phyloP scores from a whole-genome alignment of 2,797 vertebrate species.

The Dromococcyx pavoninus region DNA sequence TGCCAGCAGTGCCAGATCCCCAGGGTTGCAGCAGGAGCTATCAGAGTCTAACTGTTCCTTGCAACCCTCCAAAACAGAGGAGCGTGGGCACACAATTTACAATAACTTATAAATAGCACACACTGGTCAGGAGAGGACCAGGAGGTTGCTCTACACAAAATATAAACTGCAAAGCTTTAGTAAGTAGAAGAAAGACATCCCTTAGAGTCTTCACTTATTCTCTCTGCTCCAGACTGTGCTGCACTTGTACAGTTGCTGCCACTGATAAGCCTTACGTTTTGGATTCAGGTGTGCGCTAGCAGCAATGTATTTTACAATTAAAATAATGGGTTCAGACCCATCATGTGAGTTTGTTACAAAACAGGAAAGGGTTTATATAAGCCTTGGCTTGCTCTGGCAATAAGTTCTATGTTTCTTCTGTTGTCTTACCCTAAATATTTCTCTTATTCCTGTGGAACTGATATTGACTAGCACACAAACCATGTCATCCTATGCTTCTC shows the following conservation, averaged over 20 bases:
- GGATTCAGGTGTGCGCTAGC: background rate
- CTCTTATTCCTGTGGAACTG: background rate
- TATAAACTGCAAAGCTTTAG: background rate
- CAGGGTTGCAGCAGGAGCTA: rapidly evolving
- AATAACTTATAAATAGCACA: background rate
- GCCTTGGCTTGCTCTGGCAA: background rate
- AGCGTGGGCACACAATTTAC: background rate
- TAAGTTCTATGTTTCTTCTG: background rate
- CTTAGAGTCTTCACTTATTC: background rate
- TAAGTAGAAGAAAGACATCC: background rate
- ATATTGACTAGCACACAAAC: background rate
- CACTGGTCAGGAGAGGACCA: background rate
- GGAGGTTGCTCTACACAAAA: background rate
- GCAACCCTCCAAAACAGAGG: background rate
- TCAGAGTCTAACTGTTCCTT: background rate
- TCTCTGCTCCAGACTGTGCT: background rate
- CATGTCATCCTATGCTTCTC: background rate
- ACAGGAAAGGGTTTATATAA: background rate
- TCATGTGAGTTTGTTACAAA: background rate
- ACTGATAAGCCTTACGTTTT: background rate
- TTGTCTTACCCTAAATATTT: background rate
- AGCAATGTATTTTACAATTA: background rate
- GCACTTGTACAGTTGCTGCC: rapidly evolving
- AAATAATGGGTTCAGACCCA: background rate
- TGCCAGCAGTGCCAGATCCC: background rate